Conservation (phyloP, 2,888 invertebrate genomes). For the Hipparchia sbordonii region DNA sequence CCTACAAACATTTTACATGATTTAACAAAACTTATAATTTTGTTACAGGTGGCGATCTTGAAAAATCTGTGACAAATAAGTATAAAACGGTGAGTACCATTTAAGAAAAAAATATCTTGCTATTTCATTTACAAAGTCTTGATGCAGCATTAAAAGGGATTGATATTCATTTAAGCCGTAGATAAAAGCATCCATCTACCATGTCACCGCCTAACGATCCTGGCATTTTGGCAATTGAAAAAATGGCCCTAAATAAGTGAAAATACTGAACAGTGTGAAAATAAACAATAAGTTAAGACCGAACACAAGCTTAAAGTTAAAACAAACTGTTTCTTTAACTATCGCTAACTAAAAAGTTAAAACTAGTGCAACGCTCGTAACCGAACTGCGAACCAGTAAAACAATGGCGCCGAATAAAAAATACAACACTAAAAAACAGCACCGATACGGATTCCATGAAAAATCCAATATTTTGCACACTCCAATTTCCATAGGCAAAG, state of each 20-base stretch:
- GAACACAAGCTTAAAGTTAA: neutral
- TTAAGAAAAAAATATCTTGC: neutral
- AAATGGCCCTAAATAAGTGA: too few relatives aligned
- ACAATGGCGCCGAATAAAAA: constrained; percentile 13
- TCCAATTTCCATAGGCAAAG: constrained; percentile 4
- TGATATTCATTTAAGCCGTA: too few relatives aligned
- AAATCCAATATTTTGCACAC: constrained; percentile 9
- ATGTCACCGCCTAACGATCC: too few relatives aligned
- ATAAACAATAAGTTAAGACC: neutral
- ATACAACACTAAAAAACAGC: constrained; percentile 3
- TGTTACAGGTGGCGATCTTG: constrained; percentile 3
- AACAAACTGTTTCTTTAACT: constrained; percentile 12
- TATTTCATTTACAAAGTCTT: too few relatives aligned
- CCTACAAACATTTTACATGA: too few relatives aligned
- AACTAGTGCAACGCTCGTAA: constrained; percentile 11
- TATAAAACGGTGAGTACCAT: neutral
- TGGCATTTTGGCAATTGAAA: too few relatives aligned
- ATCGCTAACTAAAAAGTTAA: constrained; percentile 13
- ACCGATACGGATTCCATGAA: constrained; percentile 18
- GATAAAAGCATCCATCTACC: too few relatives aligned
- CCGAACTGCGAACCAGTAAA: constrained; percentile 17
- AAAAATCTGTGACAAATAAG: neutral
- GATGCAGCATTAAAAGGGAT: too few relatives aligned
- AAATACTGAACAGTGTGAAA: too few relatives aligned
- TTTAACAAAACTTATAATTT: neutral